phyloP scores from a whole-genome alignment of 2,797 vertebrate genomes.

The Alcedo quadribrachys region DNA sequence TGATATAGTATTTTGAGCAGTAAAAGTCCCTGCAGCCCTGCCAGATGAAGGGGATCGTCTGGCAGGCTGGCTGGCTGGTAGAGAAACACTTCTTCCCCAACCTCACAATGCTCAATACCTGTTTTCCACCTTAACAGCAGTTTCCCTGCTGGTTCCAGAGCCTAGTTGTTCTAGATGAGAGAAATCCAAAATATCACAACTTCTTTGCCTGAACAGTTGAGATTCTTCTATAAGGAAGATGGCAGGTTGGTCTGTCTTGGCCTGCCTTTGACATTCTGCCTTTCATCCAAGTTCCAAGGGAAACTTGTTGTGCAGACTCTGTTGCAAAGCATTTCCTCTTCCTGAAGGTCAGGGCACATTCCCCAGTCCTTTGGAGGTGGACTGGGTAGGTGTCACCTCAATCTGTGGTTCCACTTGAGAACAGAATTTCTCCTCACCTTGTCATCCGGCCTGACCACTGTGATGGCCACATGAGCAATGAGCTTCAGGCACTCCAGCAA shows the following conservation, averaged over 20 bases:
- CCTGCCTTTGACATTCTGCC: neutral
- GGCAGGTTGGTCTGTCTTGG: neutral
- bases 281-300: neutral
- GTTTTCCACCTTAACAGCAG: neutral
- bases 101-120: neutral
- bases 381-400: neutral
- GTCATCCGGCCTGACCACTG: neutral
- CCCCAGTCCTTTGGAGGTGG: neutral
- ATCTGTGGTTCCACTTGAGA: neutral
- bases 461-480: neutral
- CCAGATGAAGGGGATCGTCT: neutral
- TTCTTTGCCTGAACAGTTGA: neutral
- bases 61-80: neutral
- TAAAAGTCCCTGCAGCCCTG: neutral
- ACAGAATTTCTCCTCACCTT: neutral
- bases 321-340: neutral
- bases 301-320: neutral
- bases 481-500: no score
- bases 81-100: neutral
- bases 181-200: neutral
- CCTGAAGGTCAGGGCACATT: neutral
- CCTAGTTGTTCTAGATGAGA: neutral
- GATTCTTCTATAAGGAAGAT: neutral
- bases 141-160: neutral
- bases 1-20: conserved; percentile 37